phyloP scores from a whole-genome alignment of 1,140 invertebrate species.

The Eriosoma lanigerum region DNA sequence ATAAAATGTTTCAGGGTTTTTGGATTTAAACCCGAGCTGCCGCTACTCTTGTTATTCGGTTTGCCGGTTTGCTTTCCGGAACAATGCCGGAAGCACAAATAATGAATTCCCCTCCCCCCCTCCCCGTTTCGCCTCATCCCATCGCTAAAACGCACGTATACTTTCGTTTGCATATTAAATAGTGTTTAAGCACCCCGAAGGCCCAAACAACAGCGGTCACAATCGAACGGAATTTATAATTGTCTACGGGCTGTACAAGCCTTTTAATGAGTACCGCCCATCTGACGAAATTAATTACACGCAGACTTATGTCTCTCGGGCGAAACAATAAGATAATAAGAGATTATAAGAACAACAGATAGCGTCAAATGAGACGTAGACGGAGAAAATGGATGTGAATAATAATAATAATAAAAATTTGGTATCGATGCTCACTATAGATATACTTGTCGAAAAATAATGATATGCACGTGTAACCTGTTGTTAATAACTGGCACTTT shows the following conservation, averaged over 20 bases:
- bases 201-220: slow-evolving; percentile 15
- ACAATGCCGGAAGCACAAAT: slow-evolving; percentile 30
- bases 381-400: not conserved
- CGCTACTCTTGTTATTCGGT: slow-evolving; percentile 16
- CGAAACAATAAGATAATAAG: not conserved
- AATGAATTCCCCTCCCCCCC: slow-evolving; percentile 15
- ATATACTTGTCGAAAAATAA: not conserved
- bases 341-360: not conserved
- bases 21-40: not conserved
- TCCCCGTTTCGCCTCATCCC: not conserved
- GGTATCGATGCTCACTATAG: no score
- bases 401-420: not conserved
- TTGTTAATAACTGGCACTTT: not conserved
- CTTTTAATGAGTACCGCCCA: not conserved
- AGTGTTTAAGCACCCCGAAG: slow-evolving; percentile 25
- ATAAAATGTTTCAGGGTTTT: not conserved
- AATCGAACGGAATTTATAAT: slow-evolving; percentile 47
- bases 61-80: slow-evolving; percentile 14
- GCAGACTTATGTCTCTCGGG: not conserved
- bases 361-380: not conserved
- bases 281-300: slow-evolving; percentile 19
- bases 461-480: no score
- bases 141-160: slow-evolving; percentile 11
- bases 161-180: slow-evolving; percentile 44
- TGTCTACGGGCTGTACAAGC: not conserved